phyloP scores from a whole-genome alignment of 2,113 vertebrate species.

The Pluvialis apricaria region DNA sequence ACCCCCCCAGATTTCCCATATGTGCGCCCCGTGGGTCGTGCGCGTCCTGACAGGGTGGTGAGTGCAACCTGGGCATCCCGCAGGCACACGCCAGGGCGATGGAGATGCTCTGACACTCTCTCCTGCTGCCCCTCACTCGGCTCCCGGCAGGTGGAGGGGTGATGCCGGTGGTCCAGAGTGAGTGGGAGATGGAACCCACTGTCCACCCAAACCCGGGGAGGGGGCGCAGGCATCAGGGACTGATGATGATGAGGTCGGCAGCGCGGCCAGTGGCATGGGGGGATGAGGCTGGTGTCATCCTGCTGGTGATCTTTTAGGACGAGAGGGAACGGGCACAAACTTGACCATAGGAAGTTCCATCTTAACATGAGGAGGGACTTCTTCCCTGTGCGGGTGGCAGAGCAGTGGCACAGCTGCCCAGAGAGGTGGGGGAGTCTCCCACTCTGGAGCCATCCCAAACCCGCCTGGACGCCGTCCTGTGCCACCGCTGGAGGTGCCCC shows the following conservation, averaged over 20 bases:
- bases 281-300: neutral
- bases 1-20: fast-evolving
- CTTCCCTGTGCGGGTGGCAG: no score
- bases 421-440: no score
- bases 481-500: no score
- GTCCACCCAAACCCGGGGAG: neutral
- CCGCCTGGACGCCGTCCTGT: no score
- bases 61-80: neutral
- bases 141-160: neutral
- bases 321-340: no score
- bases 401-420: no score
- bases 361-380: no score
- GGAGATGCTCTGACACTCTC: neutral
- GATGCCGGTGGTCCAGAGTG: neutral
- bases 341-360: no score
- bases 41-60: fast-evolving
- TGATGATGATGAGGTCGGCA: neutral
- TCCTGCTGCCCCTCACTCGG: neutral
- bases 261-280: neutral
- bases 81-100: fast-evolving
- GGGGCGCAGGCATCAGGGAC: neutral
- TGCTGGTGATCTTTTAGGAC: no score
- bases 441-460: no score
- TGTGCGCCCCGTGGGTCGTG: fast-evolving
- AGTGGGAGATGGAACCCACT: neutral